Evolutionary conservation across 2,797 vertebrate genomes (phyloP).

Genomic region (Coregonus suidteri): DNA sequence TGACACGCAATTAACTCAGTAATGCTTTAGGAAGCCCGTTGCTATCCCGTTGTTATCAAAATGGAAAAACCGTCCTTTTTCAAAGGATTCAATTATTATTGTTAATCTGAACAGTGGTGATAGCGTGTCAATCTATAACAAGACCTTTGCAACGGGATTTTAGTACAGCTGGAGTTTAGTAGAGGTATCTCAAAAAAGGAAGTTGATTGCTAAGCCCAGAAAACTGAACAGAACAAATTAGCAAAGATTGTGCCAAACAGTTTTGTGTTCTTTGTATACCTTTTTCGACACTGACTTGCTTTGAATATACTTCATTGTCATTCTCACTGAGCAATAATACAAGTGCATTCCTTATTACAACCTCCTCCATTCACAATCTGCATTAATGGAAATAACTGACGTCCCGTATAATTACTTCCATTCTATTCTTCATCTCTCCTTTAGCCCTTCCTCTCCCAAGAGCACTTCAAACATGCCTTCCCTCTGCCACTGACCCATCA

Average conservation of each 20-base stretch:
- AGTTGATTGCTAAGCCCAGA: constrained; percentile 57
- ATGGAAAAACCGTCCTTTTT: constrained; percentile 51
- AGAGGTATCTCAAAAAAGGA: constrained; percentile 50
- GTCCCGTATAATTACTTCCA: constrained; percentile 62
- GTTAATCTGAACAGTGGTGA: constrained; percentile 47
- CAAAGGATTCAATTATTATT: constrained; percentile 56
- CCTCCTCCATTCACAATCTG: constrained; percentile 54
- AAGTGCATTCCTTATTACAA: constrained; percentile 39
- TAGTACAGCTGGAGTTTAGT: constrained; percentile 57
- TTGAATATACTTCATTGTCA: constrained; percentile 42
- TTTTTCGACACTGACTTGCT: constrained; percentile 41
- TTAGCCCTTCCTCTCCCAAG: constrained; percentile 74
- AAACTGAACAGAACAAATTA: constrained; percentile 53
- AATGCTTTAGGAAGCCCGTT: constrained; percentile 61
- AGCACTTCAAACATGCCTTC: constrained; percentile 82
- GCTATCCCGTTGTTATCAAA: constrained; percentile 47
- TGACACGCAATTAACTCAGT: constrained; percentile 72
- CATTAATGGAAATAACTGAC: constrained; percentile 60
- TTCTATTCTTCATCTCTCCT: constrained; percentile 35
- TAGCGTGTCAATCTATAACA: constrained; percentile 50
- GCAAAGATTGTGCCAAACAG: constrained; percentile 54
- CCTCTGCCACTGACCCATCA: constrained; percentile 79
- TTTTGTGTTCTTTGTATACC: constrained; percentile 35
- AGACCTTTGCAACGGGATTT: constrained; percentile 29
- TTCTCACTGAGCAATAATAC: constrained; percentile 35